These are phyloP conservation scores for Nothobranchius furzeri DNA, from an alignment of 2,113 vertebrate genomes.

Conservation along the genomic window DNA sequence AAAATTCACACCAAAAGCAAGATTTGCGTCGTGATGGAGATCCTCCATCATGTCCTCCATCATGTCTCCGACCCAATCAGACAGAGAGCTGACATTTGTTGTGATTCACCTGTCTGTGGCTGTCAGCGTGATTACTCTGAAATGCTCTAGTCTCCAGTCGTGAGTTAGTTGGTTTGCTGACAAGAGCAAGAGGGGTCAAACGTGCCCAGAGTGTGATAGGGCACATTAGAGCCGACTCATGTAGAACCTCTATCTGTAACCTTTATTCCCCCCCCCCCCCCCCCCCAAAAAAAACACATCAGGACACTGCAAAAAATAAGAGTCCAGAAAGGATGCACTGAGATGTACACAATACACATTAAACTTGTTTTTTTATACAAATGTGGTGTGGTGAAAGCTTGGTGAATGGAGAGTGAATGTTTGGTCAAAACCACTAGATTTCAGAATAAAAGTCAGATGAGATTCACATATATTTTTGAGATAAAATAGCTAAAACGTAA, in stretches of 20 bases:
- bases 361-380: too few relatives aligned
- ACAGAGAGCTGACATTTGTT: constrained; percentile 26
- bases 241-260: neutral
- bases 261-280: too few relatives aligned
- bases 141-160: constrained; percentile 21
- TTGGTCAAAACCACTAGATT: neutral
- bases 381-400: too few relatives aligned
- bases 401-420: too few relatives aligned
- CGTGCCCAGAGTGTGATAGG: neutral
- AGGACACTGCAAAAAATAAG: neutral
- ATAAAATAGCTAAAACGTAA: too few relatives aligned
- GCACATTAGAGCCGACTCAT: constrained; percentile 1
- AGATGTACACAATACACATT: too few relatives aligned
- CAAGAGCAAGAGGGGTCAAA: constrained; percentile 17
- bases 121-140: constrained; percentile 30
- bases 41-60: constrained; percentile 14
- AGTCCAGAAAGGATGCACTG: too few relatives aligned
- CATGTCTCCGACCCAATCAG: constrained; percentile 28
- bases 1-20: constrained; percentile 38
- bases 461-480: neutral
- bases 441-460: neutral
- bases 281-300: neutral
- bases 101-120: constrained; percentile 46
- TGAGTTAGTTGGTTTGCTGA: constrained; percentile 26
- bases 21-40: neutral